A percentile compares a stretch with the other conserved stretches of the same genome.
Conservation (phyloP, 2,797 vertebrate genomes). For the Hipposideros larvatus region DNA sequence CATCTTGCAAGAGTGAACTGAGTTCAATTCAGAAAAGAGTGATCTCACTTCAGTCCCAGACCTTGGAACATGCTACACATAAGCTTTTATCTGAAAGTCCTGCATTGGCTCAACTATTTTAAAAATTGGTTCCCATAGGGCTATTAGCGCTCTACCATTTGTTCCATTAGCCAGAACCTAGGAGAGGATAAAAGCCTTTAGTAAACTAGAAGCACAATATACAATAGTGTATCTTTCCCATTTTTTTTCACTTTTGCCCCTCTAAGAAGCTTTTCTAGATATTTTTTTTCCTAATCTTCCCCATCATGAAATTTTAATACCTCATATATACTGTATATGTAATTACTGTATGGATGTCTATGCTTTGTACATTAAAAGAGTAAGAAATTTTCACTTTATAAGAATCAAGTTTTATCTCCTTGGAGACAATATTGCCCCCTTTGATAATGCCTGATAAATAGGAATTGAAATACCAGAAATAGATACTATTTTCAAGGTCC, state of each 20-base stretch:
- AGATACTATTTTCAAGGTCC: background rate
- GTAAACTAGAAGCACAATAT: constrained; percentile 39
- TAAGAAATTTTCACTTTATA: background rate
- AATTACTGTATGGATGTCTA: background rate
- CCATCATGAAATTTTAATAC: background rate
- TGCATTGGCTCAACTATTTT: background rate
- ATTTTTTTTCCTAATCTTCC: background rate
- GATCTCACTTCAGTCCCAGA: constrained; percentile 13
- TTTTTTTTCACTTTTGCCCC: background rate
- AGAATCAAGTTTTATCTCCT: background rate
- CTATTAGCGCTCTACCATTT: constrained; percentile 52
- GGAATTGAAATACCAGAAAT: background rate
- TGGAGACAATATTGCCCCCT: background rate
- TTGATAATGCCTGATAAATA: background rate
- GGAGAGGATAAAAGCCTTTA: constrained; percentile 18
- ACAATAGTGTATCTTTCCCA: background rate
- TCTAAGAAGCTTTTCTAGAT: background rate
- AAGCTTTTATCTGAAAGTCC: constrained; percentile 56
- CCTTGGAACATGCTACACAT: constrained; percentile 1
- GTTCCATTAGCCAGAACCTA: constrained; percentile 41
- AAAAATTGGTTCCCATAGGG: constrained; percentile 22
- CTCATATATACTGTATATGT: background rate
- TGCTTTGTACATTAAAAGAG: background rate
- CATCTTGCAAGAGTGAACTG: background rate
- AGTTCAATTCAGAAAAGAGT: constrained; percentile 18